These are phyloP conservation scores for Hylaea fasciaria DNA, from an alignment of 2,888 invertebrate species.

Conservation along the genomic window DNA sequence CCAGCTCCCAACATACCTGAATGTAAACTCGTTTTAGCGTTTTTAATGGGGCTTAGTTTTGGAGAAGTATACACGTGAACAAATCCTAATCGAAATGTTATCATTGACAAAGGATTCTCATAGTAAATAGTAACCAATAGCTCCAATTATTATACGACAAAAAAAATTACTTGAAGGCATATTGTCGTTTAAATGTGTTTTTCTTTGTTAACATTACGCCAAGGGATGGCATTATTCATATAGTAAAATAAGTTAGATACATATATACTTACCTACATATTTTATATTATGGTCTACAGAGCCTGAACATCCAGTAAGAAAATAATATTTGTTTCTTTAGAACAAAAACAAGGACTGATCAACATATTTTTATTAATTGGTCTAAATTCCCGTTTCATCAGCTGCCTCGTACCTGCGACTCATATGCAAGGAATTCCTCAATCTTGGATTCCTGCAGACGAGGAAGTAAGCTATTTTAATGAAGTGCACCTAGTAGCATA, in stretches of 20 bases:
- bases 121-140: too few relatives aligned
- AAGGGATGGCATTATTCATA: too few relatives aligned
- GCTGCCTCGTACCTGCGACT: neutral
- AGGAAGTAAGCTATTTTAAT: conserved; percentile 34
- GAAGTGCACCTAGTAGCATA: conserved; percentile 9
- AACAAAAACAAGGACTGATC: neutral
- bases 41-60: neutral
- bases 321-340: too few relatives aligned
- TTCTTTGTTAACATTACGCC: too few relatives aligned
- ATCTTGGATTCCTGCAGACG: conserved; percentile 25
- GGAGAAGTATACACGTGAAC: neutral
- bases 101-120: too few relatives aligned
- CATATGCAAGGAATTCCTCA: conserved; percentile 26
- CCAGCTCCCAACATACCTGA: neutral
- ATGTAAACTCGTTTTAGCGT: neutral
- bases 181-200: too few relatives aligned
- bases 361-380: conserved; percentile 32
- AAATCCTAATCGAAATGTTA: too few relatives aligned
- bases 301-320: too few relatives aligned
- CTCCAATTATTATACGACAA: too few relatives aligned
- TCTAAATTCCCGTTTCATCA: neutral
- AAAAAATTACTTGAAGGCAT: neutral
- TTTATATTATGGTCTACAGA: too few relatives aligned
- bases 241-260: too few relatives aligned
- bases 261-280: too few relatives aligned